Base-by-base conservation (phyloP, 1,140 invertebrate genomes). In the Dendroctonus ponderosae region DNA sequence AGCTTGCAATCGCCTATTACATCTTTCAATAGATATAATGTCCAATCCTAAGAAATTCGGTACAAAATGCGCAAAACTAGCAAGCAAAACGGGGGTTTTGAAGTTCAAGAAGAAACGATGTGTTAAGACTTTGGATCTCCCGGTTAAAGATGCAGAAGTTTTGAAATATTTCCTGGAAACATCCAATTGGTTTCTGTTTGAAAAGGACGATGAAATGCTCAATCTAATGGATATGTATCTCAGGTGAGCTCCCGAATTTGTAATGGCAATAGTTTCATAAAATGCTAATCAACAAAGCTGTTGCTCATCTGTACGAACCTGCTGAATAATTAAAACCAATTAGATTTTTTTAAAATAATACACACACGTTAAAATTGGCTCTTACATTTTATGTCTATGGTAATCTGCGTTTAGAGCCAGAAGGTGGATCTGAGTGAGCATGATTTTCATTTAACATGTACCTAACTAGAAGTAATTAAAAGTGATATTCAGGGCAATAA, bases 141-240 rank as follows among this genome's bases (percentile, higher is more conserved):
- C 68, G 0, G 62, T 74, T 41, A 66, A 64, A 26, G 71, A 73
- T 52, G 37, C 48, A 2, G 70, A 68, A 57, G 67, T 69, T n/a
- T 48, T 75, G 44, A 62, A 70, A 41, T 75, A 71, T 60, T 70
- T 75, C 26, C 57, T 75, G 11, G 74, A 75, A 69, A 75, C 70
- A 2, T 74, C 72, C 0, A 75, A 75, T 58, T 75, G 73, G 73
- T 74, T 76, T 49, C 48, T 76, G 40, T 76, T 76, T 62, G 57
- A 70, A 50, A 73, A 72, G 26, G 65, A 73, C 12, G 64, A 73
- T 46, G 46, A 60, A 37, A 15, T 71, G 46, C 54, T 74, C 7
- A 64, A 48, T 12, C 39, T 68, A 37, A 65, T 68, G 40, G 71
- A 72, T 52, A 65, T 71, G 66, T 72, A 15, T n/a, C 42, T 63